A percentile compares a stretch with the other conserved stretches of the same genome.
Conservation (phyloP, 2,797 vertebrate species). For the Poecile montanus region DNA sequence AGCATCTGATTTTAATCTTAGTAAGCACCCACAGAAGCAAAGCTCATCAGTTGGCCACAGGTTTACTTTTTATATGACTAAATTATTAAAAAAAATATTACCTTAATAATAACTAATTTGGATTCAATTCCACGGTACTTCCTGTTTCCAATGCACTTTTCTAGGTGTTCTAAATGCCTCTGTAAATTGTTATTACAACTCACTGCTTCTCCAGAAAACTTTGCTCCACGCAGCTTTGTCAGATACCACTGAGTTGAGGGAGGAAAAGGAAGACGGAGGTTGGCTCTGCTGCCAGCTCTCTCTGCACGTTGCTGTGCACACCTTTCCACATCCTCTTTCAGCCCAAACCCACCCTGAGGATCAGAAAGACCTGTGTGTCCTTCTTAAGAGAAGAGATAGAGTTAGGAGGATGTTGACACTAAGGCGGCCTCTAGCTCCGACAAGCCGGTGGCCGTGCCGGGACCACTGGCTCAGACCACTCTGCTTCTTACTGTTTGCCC, state of each 20-base stretch:
- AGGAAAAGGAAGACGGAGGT: neutral
- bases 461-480: neutral
- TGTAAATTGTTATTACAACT: neutral
- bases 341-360: neutral
- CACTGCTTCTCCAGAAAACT: neutral
- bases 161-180: neutral
- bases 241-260: accelerated
- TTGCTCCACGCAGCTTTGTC: neutral
- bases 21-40: neutral
- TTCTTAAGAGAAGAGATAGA: neutral
- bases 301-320: accelerated
- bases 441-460: neutral
- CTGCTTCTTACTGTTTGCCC: neutral
- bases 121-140: neutral
- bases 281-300: neutral
- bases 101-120: neutral
- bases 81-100: neutral
- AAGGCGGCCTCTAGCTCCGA: neutral
- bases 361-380: neutral
- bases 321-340: neutral
- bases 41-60: neutral
- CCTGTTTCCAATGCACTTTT: neutral
- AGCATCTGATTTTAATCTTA: neutral
- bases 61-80: neutral
- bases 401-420: neutral